Evolutionary conservation across 2,888 invertebrate species (phyloP).

Genomic region (Oxyscelio sp.): DNA sequence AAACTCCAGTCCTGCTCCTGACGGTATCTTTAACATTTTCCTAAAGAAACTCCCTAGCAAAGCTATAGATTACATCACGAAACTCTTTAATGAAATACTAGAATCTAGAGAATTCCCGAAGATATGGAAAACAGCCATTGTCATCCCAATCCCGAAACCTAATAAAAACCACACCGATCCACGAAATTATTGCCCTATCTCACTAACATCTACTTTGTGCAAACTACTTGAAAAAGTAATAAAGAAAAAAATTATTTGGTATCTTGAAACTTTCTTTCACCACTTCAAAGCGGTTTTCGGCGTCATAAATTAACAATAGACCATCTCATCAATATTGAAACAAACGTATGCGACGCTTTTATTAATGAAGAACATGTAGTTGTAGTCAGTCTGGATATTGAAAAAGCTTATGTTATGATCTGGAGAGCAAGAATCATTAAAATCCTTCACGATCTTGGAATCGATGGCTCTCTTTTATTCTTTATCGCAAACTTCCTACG

Average conservation of each 20-base stretch:
- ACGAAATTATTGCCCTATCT: constrained; percentile 58
- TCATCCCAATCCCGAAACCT: constrained; percentile 46
- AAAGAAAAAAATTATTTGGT: constrained; percentile 30
- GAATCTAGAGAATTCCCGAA: constrained; percentile 19
- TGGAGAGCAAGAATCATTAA: constrained; percentile 63
- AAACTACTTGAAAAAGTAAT: constrained; percentile 40
- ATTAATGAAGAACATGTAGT: constrained; percentile 55
- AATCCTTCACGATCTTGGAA: constrained; percentile 42
- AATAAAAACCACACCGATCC: constrained; percentile 28
- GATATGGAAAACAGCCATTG: constrained; percentile 35
- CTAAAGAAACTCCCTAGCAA: constrained; percentile 48
- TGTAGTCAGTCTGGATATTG: constrained; percentile 22
- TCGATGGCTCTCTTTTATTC: constrained; percentile 8
- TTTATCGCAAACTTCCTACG: neutral
- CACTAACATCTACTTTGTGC: constrained; percentile 49
- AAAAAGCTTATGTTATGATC: constrained; percentile 74
- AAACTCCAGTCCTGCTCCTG: constrained; percentile 70
- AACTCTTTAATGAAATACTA: constrained; percentile 38
- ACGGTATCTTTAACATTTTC: constrained; percentile 47
- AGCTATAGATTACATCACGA: neutral
- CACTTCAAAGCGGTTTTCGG: constrained; percentile 39
- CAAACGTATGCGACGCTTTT: constrained; percentile 59
- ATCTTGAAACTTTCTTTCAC: neutral
- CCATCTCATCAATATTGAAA: constrained; percentile 64
- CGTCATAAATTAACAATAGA: constrained; percentile 36